Evolutionary conservation across 2,888 invertebrate species (phyloP), one percentile per base, ranked within the genome.

Genomic region (Noctuana brunneofusca): DNA sequence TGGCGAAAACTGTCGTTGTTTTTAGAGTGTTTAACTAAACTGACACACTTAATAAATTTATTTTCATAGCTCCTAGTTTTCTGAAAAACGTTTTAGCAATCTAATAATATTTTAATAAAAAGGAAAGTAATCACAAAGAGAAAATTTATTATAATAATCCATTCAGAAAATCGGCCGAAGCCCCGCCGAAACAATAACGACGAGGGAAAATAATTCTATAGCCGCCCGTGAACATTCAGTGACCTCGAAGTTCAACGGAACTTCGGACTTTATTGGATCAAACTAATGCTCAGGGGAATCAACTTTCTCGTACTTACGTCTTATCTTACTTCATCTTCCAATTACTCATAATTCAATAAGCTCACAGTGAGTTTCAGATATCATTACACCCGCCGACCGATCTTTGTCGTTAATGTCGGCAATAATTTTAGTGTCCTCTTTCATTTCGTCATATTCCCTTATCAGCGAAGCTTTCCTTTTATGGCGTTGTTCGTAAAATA

Each of bases 291-390:
- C 32, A 14, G 35, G 32, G 46, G 53, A 58, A 57, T 57, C 63
- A 57, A 63, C 58, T 63, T 63, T 57, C 58, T 22, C 53, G 35
- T 63, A 63, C 53, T 63, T 58, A 57, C 56, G 52, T 57, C 63
- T 56, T 56, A 63, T 56, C 56, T 63, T 58, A 58, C 57, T 58
- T 53, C 58, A 53, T 63, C 46, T 58, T 48, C 63, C 63, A 63
- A 63, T 63, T 63, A 63, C 63, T 53, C 41, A 58, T 63, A 53
- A 63, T 58, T 63, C 63, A 58, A 63, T 63, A 63, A 63, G 43
- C 27, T 56, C 30, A 63, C 43, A 63, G 50, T 57, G 41, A 50
- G 56, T 63, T 63, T 56, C 56, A 55, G 56, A 63, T 63, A 63
- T 63, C 56, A 63, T 52, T 63, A 43, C 52, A 57, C 43, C 30